Evolutionary conservation across 2,113 vertebrate species (phyloP), one percentile per base, ranked within the genome.

Genomic region (Onychostruthus taczanowskii): DNA sequence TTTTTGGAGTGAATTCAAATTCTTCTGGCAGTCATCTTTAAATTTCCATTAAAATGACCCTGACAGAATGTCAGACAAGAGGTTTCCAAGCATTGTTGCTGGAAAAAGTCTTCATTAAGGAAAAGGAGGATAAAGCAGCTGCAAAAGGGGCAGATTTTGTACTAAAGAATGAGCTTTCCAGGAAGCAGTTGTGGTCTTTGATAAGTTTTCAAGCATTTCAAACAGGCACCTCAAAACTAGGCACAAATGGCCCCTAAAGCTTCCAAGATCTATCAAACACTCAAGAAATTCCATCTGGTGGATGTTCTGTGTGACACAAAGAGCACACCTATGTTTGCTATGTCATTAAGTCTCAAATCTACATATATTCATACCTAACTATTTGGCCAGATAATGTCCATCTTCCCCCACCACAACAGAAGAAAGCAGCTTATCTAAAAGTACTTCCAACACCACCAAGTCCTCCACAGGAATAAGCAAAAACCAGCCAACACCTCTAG

Each of bases 161-260:
- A 84, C 19, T 76, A 43, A 90, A 89, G 31, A 82, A 77, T 39
- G 27, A 87, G 64, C 78, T 75, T 97, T 92, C 79, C 64, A 95
- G 46, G 84, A 90, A 80, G 49, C 62, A 96, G 90, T 66, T 87
- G 39, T 63, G 11, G 92, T 96, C 74, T 94, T 92, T 94, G 81
- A 92, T 91, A 83, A 92, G 82, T 81, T 95, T 97, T 96, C 80
- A 95, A 95, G 93, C 93, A 95, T 93, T 95, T 96, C 78, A 92
- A 97, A 95, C 95, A 95, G 96, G 96, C 66, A 98, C 59, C 92
- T 97, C 89, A 96, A 97, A 92, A 97, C 85, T 61, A 91, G 90
- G 93, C 93, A 97, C 90, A 94, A 83, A 86, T 1, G 49, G 86
- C 91, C 93, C 78, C 88, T 96, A 87, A 93, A 96, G 61, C 88